phyloP scores from a whole-genome alignment of 2,797 vertebrate species.

The Moxostoma hubbsi region DNA sequence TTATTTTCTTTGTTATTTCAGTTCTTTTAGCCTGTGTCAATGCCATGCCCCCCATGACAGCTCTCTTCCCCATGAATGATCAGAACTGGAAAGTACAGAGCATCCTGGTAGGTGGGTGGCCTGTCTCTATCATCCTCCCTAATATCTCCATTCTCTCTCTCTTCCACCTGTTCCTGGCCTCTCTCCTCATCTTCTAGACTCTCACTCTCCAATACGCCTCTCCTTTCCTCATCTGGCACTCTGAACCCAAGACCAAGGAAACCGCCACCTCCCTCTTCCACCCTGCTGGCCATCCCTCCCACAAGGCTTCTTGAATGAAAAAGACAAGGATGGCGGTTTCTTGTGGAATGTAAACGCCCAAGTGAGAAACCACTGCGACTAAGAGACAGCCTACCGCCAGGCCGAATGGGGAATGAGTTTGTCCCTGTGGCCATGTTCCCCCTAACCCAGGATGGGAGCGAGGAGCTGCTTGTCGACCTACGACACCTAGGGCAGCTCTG shows the following conservation, averaged over 20 bases:
- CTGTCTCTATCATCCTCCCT: slow-evolving; percentile 68
- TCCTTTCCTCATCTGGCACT: slow-evolving; percentile 66
- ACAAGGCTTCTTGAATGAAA: slow-evolving; percentile 68
- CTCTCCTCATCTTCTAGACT: slow-evolving; percentile 57
- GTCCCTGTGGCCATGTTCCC: slow-evolving; percentile 62
- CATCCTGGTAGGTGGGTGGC: slow-evolving; percentile 78
- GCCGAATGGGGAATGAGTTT: slow-evolving; percentile 56
- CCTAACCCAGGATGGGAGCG: slow-evolving; percentile 71
- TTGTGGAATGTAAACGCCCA: slow-evolving; percentile 61
- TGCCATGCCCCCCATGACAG: slow-evolving; percentile 69
- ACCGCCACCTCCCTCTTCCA: slow-evolving; percentile 57
- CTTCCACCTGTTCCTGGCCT: slow-evolving; percentile 36
- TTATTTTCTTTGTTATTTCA: slow-evolving; percentile 23
- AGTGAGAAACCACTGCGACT: slow-evolving; percentile 81
- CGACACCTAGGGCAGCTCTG: slow-evolving; percentile 76
- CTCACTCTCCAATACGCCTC: slow-evolving; percentile 63
- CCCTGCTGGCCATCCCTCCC: slow-evolving; percentile 57
- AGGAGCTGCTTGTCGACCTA: slow-evolving; percentile 76
- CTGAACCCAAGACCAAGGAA: slow-evolving; percentile 76
- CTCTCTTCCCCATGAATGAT: slow-evolving; percentile 79
- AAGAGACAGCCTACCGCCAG: slow-evolving; percentile 71
- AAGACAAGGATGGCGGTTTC: slow-evolving; percentile 63
- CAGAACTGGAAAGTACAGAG: slow-evolving; percentile 78
- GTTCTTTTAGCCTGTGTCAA: slow-evolving; percentile 52
- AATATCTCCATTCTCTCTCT: slow-evolving; percentile 35